Evolutionary conservation across 2,113 vertebrate genomes (phyloP).

Genomic region (Oreochromis spilurus): DNA sequence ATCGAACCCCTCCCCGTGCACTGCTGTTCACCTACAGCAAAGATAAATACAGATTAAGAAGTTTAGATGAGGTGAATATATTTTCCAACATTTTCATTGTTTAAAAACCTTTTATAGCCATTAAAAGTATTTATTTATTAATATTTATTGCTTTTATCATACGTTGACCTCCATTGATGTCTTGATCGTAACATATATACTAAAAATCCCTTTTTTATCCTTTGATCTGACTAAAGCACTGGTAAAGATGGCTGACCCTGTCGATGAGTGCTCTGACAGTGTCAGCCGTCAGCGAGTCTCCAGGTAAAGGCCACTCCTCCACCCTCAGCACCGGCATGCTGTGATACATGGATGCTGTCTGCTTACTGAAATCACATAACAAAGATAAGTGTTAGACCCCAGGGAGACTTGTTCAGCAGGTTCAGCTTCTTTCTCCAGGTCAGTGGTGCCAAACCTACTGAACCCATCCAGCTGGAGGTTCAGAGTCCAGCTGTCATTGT

Average conservation of each 20-base stretch:
- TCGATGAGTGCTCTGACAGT: conserved; percentile 82
- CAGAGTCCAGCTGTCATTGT: conserved; percentile 7
- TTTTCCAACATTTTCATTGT: neutral
- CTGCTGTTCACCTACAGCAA: conserved; percentile 82
- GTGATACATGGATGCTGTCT: conserved; percentile 74
- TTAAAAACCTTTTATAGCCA: neutral
- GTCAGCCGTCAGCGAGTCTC: conserved; percentile 82
- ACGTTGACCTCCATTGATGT: neutral
- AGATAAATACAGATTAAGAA: neutral
- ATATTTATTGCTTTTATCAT: neutral
- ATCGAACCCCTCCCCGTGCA: conserved; percentile 83
- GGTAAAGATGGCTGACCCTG: conserved; percentile 75
- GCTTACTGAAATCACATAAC: conserved; percentile 65
- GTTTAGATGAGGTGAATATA: neutral
- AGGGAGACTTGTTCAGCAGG: neutral
- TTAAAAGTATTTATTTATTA: neutral
- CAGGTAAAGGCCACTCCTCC: conserved; percentile 87
- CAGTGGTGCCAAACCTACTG: neutral
- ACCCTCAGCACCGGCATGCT: conserved; percentile 82
- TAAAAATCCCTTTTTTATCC: neutral
- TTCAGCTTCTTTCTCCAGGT: neutral
- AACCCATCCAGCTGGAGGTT: neutral
- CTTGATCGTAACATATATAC: neutral
- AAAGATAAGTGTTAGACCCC: neutral
- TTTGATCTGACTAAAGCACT: neutral